A percentile compares a stretch with the other conserved stretches of the same genome.
Conservation (phyloP, 2,888 invertebrate genomes). For the Tinea trinotella region DNA sequence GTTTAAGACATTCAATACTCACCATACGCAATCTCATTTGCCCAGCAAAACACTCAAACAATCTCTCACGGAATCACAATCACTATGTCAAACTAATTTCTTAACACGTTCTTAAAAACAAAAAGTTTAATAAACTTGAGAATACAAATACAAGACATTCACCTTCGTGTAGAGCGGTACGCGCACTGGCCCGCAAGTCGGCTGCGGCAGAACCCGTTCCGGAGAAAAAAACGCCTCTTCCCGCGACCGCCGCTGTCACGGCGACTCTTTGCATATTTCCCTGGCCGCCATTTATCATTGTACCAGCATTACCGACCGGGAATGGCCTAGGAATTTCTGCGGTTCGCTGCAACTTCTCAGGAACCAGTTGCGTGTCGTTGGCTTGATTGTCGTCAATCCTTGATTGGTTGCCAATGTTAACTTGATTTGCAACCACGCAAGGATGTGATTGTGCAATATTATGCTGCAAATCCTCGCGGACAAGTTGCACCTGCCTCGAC, state of each 20-base stretch:
- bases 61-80: slow-evolving; percentile 16
- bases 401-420: slow-evolving; percentile 4
- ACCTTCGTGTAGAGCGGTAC: slow-evolving; percentile 59
- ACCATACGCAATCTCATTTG: slow-evolving; percentile 23
- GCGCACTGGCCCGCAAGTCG: slow-evolving; percentile 75
- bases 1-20: neutral
- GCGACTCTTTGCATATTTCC: slow-evolving; percentile 63
- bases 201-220: slow-evolving; percentile 64
- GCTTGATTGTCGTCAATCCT: slow-evolving; percentile 36
- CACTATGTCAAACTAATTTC: slow-evolving; percentile 26
- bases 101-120: slow-evolving; percentile 8
- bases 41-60: slow-evolving; percentile 26
- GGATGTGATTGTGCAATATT: slow-evolving; percentile 1
- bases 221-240: slow-evolving; percentile 74
- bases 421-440: neutral
- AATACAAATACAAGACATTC: slow-evolving; percentile 46
- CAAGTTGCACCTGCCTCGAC: neutral
- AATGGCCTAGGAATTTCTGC: slow-evolving; percentile 35
- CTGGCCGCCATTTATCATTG: slow-evolving; percentile 55
- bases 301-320: slow-evolving; percentile 36
- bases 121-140: slow-evolving; percentile 3
- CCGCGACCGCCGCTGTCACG: slow-evolving; percentile 50
- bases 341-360: slow-evolving; percentile 49
- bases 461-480: neutral
- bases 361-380: slow-evolving; percentile 56